Evolutionary conservation across 2,888 invertebrate genomes (phyloP), one percentile per base, ranked within the genome.

Genomic region (Thymelicus sylvestris): DNA sequence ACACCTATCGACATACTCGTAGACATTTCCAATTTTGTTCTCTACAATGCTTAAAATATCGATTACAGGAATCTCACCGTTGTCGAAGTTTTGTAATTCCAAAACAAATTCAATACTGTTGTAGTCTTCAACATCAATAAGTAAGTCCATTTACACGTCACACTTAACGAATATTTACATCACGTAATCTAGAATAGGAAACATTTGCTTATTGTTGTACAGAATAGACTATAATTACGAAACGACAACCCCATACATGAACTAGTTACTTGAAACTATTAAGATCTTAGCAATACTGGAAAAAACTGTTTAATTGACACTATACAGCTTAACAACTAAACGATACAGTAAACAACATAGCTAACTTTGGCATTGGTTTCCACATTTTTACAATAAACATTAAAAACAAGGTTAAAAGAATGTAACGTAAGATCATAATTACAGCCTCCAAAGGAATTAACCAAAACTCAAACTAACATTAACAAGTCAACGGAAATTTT

Each of bases 301-400:
- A 91, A 87, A 89, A 86, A 83, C 84, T 84, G 85, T 83, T 86
- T 93, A 93, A 93, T 93, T 93, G 93, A 93, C 94, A 90, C 89
- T 93, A 92, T 93, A 93, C 92, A 93, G 83, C 88, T 91, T 92
- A 90, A 83, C n/a, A 87, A 88, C 86, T 92, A 91, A 92, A 90
- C 83, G 83, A 82, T 87, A 88, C 79, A 83, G 86, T 88, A 90
- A 90, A 90, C 92, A 93, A 93, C 91, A 88, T 92, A 92, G 91
- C 92, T 93, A 93, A 92, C 93, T 94, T 94, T 94, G 93, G 93
- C 93, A 94, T 94, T 92, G 88, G 92, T 92, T 93, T 92, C 86
- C 90, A 88, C 86, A 88, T 87, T 86, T 86, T 87, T 88, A 87
- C 84, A 87, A 90, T 84, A 88, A 92, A 93, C 91, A 88, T 89